Conservation (phyloP, 2,113 vertebrate genomes). For the Anolis sagrei region DNA sequence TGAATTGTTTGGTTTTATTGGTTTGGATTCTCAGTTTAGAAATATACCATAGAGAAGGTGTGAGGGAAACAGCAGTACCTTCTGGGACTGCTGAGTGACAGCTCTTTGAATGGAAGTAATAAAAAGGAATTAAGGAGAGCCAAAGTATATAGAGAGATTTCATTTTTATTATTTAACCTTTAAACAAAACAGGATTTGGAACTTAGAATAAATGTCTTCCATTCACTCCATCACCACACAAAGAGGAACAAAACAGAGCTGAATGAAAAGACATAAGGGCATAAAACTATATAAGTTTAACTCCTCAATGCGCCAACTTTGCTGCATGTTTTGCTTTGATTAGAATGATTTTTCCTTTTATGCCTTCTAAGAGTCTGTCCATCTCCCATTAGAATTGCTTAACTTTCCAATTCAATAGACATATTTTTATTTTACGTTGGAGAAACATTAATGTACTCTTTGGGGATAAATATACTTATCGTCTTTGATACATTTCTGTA, state of each 20-base stretch:
- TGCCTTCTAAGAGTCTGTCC: not conserved
- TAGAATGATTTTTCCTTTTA: not conserved
- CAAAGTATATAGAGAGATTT: slow-evolving; percentile 11
- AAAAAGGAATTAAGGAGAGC: slow-evolving; percentile 29
- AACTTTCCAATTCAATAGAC: fast-evolving
- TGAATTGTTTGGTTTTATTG: slow-evolving; percentile 8
- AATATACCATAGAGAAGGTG: not conserved
- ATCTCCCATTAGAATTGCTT: not conserved
- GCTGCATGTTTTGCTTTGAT: not conserved
- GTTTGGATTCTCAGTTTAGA: not conserved
- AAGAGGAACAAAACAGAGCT: not conserved
- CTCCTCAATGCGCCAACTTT: not conserved
- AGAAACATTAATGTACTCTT: not conserved
- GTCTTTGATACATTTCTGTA: not conserved
- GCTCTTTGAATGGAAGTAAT: slow-evolving; percentile 32
- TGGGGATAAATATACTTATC: not conserved
- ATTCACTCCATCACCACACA: not conserved
- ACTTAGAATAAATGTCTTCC: slow-evolving; percentile 14
- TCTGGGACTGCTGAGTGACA: slow-evolving; percentile 1
- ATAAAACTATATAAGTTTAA: not conserved
- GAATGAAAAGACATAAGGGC: not conserved
- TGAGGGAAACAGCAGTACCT: not conserved
- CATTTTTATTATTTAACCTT: slow-evolving; percentile 43
- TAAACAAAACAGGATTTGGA: slow-evolving; percentile 30
- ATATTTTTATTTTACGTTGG: not conserved